phyloP scores from a whole-genome alignment of 2,888 invertebrate genomes.

The Clitarchus hookeri region DNA sequence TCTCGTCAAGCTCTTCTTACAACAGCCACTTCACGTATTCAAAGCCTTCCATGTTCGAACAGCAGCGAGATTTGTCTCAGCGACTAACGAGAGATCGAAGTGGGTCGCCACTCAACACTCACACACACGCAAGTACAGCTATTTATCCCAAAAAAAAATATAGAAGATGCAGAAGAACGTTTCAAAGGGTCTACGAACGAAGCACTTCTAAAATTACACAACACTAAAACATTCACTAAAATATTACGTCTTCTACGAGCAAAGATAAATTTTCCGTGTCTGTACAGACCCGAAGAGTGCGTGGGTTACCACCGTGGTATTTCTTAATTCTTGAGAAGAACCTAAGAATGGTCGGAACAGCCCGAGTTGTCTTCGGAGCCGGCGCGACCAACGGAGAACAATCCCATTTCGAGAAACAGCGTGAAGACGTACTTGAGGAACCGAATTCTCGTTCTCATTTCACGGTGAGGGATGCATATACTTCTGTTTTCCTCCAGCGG shows the following conservation, averaged over 20 bases:
- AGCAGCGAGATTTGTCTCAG: neutral
- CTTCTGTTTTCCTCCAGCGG: no score
- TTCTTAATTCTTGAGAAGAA: neutral
- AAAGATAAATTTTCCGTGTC: neutral
- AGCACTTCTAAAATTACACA: neutral
- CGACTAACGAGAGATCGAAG: neutral
- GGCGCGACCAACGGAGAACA: constrained; percentile 7
- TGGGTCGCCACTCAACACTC: neutral
- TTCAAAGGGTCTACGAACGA: neutral
- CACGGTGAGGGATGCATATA: neutral
- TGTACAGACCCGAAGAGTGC: neutral
- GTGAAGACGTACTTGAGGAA: neutral
- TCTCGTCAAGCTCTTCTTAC: neutral
- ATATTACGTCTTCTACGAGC: neutral
- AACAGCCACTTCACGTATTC: neutral
- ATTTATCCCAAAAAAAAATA: no score
- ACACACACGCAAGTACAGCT: neutral
- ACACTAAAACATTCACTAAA: neutral
- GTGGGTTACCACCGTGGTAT: neutral
- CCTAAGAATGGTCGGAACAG: neutral
- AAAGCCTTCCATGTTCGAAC: neutral
- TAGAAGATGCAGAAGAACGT: neutral
- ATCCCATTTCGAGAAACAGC: neutral
- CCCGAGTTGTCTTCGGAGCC: neutral
- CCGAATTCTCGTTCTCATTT: neutral